phyloP scores from a whole-genome alignment of 2,888 invertebrate species.

The Tridacna gigas region DNA sequence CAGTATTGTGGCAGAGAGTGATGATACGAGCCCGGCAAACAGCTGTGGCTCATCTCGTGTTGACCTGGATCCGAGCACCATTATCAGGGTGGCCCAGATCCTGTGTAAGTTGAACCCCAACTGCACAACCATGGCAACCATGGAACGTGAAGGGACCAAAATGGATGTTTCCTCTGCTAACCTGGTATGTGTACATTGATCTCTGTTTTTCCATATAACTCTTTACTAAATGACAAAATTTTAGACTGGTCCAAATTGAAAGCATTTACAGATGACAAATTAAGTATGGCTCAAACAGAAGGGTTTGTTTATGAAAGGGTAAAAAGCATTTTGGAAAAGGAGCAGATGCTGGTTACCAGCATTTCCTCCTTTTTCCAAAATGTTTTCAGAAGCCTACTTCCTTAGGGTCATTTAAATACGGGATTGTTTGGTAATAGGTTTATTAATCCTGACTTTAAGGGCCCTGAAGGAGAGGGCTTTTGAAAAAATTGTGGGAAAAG shows the following conservation, averaged over 20 bases:
- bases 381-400: too few relatives aligned
- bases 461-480: too few relatives aligned
- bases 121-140: constrained; percentile 59
- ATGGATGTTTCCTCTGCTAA: constrained; percentile 61
- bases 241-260: neutral
- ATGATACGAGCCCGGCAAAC: constrained; percentile 52
- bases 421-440: too few relatives aligned
- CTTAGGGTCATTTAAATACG: too few relatives aligned
- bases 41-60: constrained; percentile 44
- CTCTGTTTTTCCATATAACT: neutral
- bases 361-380: too few relatives aligned
- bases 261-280: too few relatives aligned
- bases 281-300: too few relatives aligned
- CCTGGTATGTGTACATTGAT: constrained; percentile 51
- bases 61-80: constrained; percentile 61
- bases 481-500: too few relatives aligned
- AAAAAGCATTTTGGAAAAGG: too few relatives aligned
- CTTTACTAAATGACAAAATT: neutral
- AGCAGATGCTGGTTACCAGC: too few relatives aligned
- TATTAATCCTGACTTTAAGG: too few relatives aligned
- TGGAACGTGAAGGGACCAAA: constrained; percentile 53
- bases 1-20: constrained; percentile 58
- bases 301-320: too few relatives aligned
- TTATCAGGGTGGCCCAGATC: constrained; percentile 62
- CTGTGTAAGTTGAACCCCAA: constrained; percentile 61